Base-by-base conservation (phyloP, 2,888 invertebrate genomes). In the Drosophila picticornis region DNA sequence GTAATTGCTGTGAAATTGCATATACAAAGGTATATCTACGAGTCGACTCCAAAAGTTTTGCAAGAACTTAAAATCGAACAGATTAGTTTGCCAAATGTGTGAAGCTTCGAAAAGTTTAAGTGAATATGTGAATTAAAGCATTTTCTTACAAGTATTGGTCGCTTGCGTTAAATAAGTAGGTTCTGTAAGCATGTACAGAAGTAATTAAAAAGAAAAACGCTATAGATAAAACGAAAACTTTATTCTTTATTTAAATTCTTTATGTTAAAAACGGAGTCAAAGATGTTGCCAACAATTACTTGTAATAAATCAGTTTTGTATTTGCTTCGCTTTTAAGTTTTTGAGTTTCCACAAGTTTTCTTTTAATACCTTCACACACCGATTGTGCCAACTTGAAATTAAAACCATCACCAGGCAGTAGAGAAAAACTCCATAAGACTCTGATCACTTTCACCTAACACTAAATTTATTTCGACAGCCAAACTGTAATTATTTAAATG, bases 1-100 rank as follows among this genome's bases (percentile, higher is more conserved):
- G 90, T 89, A 89, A 85, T 87, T 89, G 90, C 80, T 76, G 74
- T 58, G 67, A 89, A 84, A 87, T 76, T 82, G 72, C 74, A 79
- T 61, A 86, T 64, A 72, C 73, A 86, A 67, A 71, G 66, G 58
- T 56, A 57, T 65, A 38, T 34, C 10, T 40, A 19, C n/a, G 31
- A 43, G 34, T 16, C 4, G 27, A 57, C 60, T 75, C 29, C 11
- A 46, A 77, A 80, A 75, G 53, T 71, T 75, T 38, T 9, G 10
- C 31, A 31, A 11, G 16, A 48, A 57, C 46, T 66, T 19, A 16
- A 67, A 55, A 61, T 38, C 64, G 13, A 31, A 59, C 32, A 51
- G 57, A 55, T 59, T 27, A 38, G 34, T 51, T 46, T 16, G 16
- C 22, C n/a, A 60, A 62, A 61, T 61, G 27, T 40, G 55, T 19